A percentile compares a stretch with the other conserved stretches of the same genome.
These are phyloP conservation scores for Caenorhabditis japonica DNA, from an alignment of 2,888 invertebrate genomes.

Conservation along the genomic window DNA sequence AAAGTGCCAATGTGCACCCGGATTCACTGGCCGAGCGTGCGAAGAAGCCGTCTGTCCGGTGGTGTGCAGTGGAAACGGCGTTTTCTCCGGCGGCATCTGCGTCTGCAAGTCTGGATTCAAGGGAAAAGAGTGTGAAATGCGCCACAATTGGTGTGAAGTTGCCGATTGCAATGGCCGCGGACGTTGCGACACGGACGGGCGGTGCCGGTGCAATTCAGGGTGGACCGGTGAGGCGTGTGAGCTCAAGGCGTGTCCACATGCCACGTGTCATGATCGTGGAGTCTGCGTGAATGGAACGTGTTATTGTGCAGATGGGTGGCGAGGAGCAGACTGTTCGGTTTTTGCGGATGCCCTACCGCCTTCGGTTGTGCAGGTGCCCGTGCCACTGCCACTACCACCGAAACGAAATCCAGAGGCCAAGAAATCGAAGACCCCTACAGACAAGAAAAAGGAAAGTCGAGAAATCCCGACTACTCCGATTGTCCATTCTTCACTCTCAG, in stretches of 20 bases:
- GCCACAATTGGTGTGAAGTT: constrained; percentile 95
- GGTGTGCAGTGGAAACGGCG: constrained; percentile 94
- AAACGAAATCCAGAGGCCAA: constrained; percentile 4
- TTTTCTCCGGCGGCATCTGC: constrained; percentile 83
- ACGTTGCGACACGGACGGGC: constrained; percentile 89
- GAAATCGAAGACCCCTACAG: neutral
- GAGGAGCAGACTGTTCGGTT: constrained; percentile 86
- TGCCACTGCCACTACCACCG: constrained; percentile 10
- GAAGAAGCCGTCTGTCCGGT: constrained; percentile 90
- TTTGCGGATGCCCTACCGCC: no score
- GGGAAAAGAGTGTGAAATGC: constrained; percentile 91
- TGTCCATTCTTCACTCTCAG: neutral
- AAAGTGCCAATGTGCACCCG: constrained; percentile 57
- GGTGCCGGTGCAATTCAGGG: constrained; percentile 87
- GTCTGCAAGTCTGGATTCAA: constrained; percentile 63
- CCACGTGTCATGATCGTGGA: constrained; percentile 92
- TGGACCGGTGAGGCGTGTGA: constrained; percentile 72
- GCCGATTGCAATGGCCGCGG: constrained; percentile 95
- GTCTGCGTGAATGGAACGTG: constrained; percentile 92
- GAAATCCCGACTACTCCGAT: constrained; percentile 8
- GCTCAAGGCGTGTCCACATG: constrained; percentile 80
- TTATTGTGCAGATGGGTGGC: constrained; percentile 96
- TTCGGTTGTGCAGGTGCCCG: constrained; percentile 3
- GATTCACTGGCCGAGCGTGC: constrained; percentile 58
- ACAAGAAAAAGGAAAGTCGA: constrained; percentile 27